Evolutionary conservation across 1,140 invertebrate species (phyloP), one percentile per base, ranked within the genome.

Genomic region (Drosophila nasuta): DNA sequence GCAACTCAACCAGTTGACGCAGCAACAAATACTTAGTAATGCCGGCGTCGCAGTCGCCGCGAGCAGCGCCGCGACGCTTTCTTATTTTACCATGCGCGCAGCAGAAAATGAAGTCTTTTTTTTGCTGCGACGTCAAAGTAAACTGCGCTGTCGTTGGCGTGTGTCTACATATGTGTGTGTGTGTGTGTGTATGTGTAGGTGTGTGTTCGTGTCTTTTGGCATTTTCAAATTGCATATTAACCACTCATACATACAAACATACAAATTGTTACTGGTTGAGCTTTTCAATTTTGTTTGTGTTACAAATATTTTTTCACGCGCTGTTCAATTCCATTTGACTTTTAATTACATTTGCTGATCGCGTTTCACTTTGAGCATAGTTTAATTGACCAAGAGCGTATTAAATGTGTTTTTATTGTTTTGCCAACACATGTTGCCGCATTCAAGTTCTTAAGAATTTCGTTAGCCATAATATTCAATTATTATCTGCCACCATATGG

Each of bases 1-100:
- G 69, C 74, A 81, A 81, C 77, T 77, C 81, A 85, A 85, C 81
- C 81, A 83, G 81, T 85, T 71, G 75, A 64, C 59, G 68, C 63
- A 62, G 62, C 73, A 63, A 64, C 45, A 75, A 33, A 33, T 57
- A 51, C 35, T 10, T 51, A 30, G 15, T 38, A 63, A 63, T 49
- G 30, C 49, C 57, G 57, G 49, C 67, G 25, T 54, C 15, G 46
- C 33, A 13, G 43, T 30, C 11, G 11, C 30, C 4, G 64, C 63
- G 28, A 17, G 52, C 46, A 59, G 54, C 48, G 69, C 54, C 51
- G 69, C 28, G 64, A 28, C 60, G 62, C 52, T 72, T 58, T 65
- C 60, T 30, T 72, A 58, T 52, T 71, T 25, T 60, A 63, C 68
- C 68, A 71, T 54, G 68, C 63, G 52, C 63, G 41, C 57, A 46